Evolutionary conservation across 2,888 invertebrate genomes (phyloP), one percentile per base, ranked within the genome.

Genomic region (Hypena proboscidalis): DNA sequence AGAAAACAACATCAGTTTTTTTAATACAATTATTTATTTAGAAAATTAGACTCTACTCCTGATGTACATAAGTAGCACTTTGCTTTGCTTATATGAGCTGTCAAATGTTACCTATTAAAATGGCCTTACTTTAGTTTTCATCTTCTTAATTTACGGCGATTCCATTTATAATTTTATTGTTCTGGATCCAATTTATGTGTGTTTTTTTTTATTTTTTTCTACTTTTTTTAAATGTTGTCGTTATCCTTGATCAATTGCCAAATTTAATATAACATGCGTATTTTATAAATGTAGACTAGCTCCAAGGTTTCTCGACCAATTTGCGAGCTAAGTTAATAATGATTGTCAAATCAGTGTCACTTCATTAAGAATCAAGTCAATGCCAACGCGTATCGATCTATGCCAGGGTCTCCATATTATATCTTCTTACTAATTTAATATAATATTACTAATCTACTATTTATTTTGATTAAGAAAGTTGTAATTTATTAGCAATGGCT

Each of bases 331-430:
- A n/a, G 17, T 32, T 44, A 8, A 13, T 41, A 49, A 38, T 30
- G 27, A 41, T 9, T 42, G 35, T 37, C 30, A 19, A 43, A 36
- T 30, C 33, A 42, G 4, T n/a, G 36, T 50, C 14, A 57, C 21
- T 42, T 38, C 23, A 39, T n/a, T n/a, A n/a, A n/a, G n/a, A n/a
- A n/a, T 44, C 32, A 30, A 41, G 8, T 58, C 43, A 54, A 58
- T 65, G 45, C 58, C 40, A 49, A 22, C 27, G 33, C 11, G 19
- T 27, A 27, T 48, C 10, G 13, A 48, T 42, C 22, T 35, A 27
- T 52, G 62, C 52, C 66, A 61, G 34, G 61, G 66, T 35, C 29
- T 25, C 42, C 31, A 32, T 31, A 27, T 45, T 10, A 45, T 29
- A 25, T 30, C 11, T 35, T 41, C 14, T 33, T 9, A 55, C 26